Evolutionary conservation across 2,888 invertebrate genomes (phyloP), one percentile per base, ranked within the genome.

Genomic region (Nephrocerus scutellatus): DNA sequence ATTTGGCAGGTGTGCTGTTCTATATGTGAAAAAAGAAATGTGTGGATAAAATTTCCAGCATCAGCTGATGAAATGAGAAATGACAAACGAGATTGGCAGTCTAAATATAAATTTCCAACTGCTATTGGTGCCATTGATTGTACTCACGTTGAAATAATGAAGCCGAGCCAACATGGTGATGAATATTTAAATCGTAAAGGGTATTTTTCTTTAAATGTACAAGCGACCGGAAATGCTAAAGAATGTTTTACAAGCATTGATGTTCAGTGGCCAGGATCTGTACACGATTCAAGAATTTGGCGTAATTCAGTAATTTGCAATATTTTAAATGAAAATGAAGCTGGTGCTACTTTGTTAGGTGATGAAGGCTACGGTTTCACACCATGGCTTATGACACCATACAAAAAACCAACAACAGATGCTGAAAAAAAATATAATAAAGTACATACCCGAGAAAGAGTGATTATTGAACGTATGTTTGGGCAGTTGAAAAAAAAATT

Each of bases 401-500:
- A 21, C 10, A 30, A 24, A 21, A 37, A 31, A 34, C 16, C 34
- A 23, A n/a, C n/a, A n/a, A n/a, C 28, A 12, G n/a, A 39, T n/a
- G 19, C 18, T 5, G 23, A 36, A 20, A 34, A 36, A 18, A 14
- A 34, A 9, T 40, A 20, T 28, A 40, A 30, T 23, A 40, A 35
- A 22, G 20, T 39, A 23, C 29, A 28, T 25, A 34, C 29, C 10
- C 28, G 25, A 3, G 35, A 40, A 30, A 23, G 35, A 35, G 34
- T 40, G 7, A 24, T 40, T 20, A 40, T 36, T 30, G 29, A 40
- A 30, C 29, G 40, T 10, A 20, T 30, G 19, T 40, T 40, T 30
- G 40, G 30, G 24, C 24, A 40, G 30, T 25, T 40, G 10, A 29
- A 40, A 35, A 26, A 25, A 22, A 34, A 30, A 35, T 39, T 39